Evolutionary conservation across 1,140 invertebrate genomes (phyloP), one percentile per base, ranked within the genome.

Genomic region (Drosophila nannoptera): DNA sequence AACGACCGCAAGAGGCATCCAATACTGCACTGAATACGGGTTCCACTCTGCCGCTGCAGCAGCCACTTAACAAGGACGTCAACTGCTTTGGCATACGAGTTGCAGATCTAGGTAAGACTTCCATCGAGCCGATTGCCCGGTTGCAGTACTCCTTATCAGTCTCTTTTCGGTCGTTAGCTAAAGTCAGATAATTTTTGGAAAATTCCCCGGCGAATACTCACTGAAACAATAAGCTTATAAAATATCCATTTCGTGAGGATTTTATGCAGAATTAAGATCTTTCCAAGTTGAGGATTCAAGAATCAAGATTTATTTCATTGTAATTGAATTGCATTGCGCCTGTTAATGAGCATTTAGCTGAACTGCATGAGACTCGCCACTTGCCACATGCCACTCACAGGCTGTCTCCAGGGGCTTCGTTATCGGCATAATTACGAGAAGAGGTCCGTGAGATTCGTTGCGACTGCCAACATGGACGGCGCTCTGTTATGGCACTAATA

Each of bases 1-100:
- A 96, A 88, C 92, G 95, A 78, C 92, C 93, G 48, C 93, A 93
- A 78, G 92, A 93, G 66, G 90, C 84, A 90, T 88, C 90, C 91
- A 70, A 90, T 88, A 62, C 91, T 83, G 52, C 90, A 89, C 77
- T 91, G 59, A 73, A 88, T 80, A 71, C 81, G 12, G 71, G 87
- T 32, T 16, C 81, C 7, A 50, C 73, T 50, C 42, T 88, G 58
- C 82, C 87, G 6, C 49, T 88, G 59, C 84, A 88, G 67, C 87
- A 81, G 50, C 67, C 83, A 60, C 73, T 88, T 36, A 88, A 81
- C 71, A 89, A 89, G 73, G 88, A 89, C 62, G 73, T 90, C 67
- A 90, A 89, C 70, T 88, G 88, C 68, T 90, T 87, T 46, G 87
- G 91, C 90, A 87, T 90, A 89, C 86, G 90, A 88, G 67, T 89